Base-by-base conservation (phyloP, 2,888 invertebrate species). In the Dicyrtoma fusca region DNA sequence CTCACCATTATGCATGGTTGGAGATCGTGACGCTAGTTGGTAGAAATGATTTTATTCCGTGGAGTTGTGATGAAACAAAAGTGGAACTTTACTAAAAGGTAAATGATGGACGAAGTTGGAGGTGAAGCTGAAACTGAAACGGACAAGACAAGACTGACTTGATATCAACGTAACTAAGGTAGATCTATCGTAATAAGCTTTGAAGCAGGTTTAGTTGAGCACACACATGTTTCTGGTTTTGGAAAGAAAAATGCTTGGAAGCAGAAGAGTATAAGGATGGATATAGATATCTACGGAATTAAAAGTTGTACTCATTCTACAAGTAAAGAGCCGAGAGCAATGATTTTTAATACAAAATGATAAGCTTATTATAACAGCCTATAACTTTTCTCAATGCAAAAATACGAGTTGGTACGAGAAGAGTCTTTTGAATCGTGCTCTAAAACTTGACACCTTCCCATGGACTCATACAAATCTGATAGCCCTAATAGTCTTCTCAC, bases 181-280 rank as follows among this genome's bases (percentile, higher is more conserved):
- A 34, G 44, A 69, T 68, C 68, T 68, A 68, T 69, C 45, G 44
- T 44, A 64, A 64, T 64, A 64, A 64, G 21, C 25, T 69, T 69
- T 57, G 69, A 68, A 69, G 69, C 59, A 69, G 69, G 69, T 69
- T 69, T 69, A 47, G 59, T 69, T 57, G 69, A 65, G 65, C 65
- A 65, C 64, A 64, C 51, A 65, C 25, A 26, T 65, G 34, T 26
- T 61, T 69, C 61, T 69, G 69, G 69, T 59, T 69, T 69, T 69
- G 69, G 69, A 69, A 44, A 68, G 59, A 69, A 69, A 69, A 59
- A 62, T 42, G 62, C 62, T 62, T 62, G n/a, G 19, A 34, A 42
- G 49, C 47, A 65, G 51, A 65, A 65, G 51, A 65, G 65, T 25
- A 17, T 65, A 34, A 34, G 34, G 34, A 34, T 34, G 34, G 34